Percentiles rank a stretch among this genome's conserved stretches.
phyloP scores from a whole-genome alignment of 2,888 invertebrate species.

The Ernsta delagoae region DNA sequence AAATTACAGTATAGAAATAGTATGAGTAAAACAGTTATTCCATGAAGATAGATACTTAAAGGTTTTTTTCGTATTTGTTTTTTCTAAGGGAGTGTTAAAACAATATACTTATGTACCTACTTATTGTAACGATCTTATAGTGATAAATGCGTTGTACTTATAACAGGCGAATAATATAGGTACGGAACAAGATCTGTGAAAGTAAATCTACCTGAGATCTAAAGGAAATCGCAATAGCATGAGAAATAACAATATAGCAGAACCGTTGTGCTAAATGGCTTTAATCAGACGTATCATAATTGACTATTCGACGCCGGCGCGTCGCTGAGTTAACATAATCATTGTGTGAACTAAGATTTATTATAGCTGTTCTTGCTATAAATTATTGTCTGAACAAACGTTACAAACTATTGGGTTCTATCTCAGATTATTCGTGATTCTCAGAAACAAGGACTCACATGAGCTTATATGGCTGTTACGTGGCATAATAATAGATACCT shows the following conservation, averaged over 20 bases:
- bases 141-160: neutral
- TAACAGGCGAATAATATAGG: neutral
- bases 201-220: conserved; percentile 14
- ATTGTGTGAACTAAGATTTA: conserved; percentile 34
- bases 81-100: too few relatives aligned
- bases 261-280: conserved; percentile 28
- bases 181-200: neutral
- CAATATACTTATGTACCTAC: too few relatives aligned
- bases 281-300: conserved; percentile 37
- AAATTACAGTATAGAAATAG: neutral
- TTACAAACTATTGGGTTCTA: neutral
- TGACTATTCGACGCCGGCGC: conserved; percentile 33
- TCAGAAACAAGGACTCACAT: neutral
- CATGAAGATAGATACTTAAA: too few relatives aligned
- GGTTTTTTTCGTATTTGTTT: too few relatives aligned
- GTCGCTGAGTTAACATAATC: conserved; percentile 34
- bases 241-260: conserved; percentile 24
- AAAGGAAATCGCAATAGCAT: conserved; percentile 19
- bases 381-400: neutral
- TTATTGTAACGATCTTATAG: neutral
- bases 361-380: conserved; percentile 5
- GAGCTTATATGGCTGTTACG: too few relatives aligned
- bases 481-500: too few relatives aligned
- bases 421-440: neutral
- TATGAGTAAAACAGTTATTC: too few relatives aligned